phyloP scores from a whole-genome alignment of 1,140 invertebrate species.

The Heliothis virescens region DNA sequence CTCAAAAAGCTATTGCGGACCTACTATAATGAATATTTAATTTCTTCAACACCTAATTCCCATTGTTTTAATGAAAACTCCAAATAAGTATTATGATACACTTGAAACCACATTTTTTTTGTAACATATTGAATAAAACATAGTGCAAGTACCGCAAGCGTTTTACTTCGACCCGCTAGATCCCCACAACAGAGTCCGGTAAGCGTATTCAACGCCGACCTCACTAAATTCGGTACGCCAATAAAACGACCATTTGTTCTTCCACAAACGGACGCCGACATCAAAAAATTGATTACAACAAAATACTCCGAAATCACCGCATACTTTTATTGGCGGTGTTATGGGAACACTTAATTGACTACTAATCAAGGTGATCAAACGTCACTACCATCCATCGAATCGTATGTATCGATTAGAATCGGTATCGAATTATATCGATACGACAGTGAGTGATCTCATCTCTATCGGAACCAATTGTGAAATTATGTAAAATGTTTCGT shows the following conservation, averaged over 20 bases:
- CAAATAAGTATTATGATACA: neutral
- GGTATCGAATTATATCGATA: slow-evolving; percentile 30
- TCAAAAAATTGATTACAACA: slow-evolving; percentile 83
- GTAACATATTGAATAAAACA: neutral
- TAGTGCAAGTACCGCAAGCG: neutral
- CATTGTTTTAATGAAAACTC: too few species aligned
- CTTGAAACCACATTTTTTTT: neutral
- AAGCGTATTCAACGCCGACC: slow-evolving; percentile 66
- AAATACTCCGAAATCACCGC: slow-evolving; percentile 81
- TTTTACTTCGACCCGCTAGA: slow-evolving; percentile 28
- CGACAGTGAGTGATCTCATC: slow-evolving; percentile 40
- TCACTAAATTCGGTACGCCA: slow-evolving; percentile 82
- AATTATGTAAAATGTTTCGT: slow-evolving; percentile 47
- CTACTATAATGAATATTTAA: too few species aligned
- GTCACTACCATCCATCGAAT: slow-evolving; percentile 33
- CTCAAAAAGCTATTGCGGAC: too few species aligned
- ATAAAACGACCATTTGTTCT: slow-evolving; percentile 79
- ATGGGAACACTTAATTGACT: slow-evolving; percentile 82
- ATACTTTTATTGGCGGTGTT: slow-evolving; percentile 81
- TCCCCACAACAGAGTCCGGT: slow-evolving; percentile 57
- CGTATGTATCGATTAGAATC: slow-evolving; percentile 38
- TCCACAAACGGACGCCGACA: slow-evolving; percentile 79
- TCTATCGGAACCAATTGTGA: slow-evolving; percentile 41
- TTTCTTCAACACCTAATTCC: too few species aligned
- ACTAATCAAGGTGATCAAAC: slow-evolving; percentile 71